Conservation (phyloP, 1,140 invertebrate species). For the Trachymyrmex septentrionalis region DNA sequence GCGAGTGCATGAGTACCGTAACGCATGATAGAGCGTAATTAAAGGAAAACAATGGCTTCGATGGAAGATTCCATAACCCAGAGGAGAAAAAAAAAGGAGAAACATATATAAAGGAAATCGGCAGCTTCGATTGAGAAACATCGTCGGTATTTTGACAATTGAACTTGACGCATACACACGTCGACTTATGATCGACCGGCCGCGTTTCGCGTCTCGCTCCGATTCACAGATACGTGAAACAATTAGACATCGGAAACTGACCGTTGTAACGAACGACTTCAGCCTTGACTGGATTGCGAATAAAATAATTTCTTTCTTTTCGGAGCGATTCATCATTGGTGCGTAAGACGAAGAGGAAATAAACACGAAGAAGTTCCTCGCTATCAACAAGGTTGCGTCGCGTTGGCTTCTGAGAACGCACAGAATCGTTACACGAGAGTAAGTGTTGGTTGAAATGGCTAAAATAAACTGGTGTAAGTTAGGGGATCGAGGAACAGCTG, state of each 20-base stretch:
- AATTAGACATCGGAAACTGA: neutral
- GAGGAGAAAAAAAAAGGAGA: neutral
- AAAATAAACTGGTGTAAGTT: slow-evolving; percentile 77
- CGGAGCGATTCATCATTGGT: neutral
- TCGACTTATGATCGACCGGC: neutral
- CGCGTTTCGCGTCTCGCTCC: neutral
- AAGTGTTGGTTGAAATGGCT: slow-evolving; percentile 58
- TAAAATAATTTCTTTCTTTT: neutral
- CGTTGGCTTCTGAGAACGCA: neutral
- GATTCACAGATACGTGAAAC: neutral
- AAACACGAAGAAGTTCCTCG: neutral
- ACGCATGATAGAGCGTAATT: neutral
- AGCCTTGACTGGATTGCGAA: neutral
- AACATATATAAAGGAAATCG: neutral
- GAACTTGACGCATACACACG: neutral
- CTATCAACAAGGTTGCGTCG: slow-evolving; percentile 29
- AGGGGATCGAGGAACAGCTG: slow-evolving; percentile 79
- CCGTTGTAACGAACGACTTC: neutral
- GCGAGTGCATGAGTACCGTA: neutral
- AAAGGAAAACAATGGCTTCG: slow-evolving; percentile 18
- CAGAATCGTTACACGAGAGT: neutral
- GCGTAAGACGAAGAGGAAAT: neutral
- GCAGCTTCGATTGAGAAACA: neutral
- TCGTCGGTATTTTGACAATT: neutral
- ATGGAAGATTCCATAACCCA: neutral